Evolutionary conservation across 1,140 invertebrate species (phyloP).

Genomic region (Triops cancriformis): DNA sequence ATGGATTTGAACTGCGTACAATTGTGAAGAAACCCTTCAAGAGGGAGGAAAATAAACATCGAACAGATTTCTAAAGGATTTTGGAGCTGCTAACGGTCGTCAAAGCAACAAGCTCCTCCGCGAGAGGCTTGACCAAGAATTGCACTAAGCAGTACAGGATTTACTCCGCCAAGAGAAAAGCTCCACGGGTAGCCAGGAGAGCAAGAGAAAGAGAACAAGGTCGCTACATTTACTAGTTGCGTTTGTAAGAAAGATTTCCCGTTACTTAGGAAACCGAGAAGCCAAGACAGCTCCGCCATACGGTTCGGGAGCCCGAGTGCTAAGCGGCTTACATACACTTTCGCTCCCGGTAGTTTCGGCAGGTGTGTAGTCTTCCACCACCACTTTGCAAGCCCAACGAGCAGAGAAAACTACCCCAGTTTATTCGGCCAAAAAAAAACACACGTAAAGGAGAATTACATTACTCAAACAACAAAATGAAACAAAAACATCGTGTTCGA

Average conservation of each 20-base stretch:
- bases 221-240: neutral
- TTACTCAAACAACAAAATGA: too few relatives aligned
- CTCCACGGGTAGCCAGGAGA: neutral
- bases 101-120: neutral
- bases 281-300: neutral
- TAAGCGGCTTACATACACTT: slow-evolving; percentile 10
- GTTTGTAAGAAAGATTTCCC: neutral
- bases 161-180: neutral
- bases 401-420: neutral
- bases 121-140: neutral
- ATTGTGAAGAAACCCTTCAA: too few relatives aligned
- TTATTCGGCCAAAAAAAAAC: neutral
- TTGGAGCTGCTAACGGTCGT: neutral
- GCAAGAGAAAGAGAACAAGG: neutral
- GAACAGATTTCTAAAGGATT: neutral
- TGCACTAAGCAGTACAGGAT: neutral
- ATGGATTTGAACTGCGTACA: too few relatives aligned
- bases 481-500: too few relatives aligned
- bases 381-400: neutral
- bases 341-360: neutral
- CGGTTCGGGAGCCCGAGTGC: neutral
- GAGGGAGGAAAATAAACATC: neutral
- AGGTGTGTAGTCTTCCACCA: neutral
- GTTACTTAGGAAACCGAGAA: neutral
- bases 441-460: too few relatives aligned